These are phyloP conservation scores for Drosophila murphyi DNA, from an alignment of 1,140 invertebrate species.

Conservation along the genomic window DNA sequence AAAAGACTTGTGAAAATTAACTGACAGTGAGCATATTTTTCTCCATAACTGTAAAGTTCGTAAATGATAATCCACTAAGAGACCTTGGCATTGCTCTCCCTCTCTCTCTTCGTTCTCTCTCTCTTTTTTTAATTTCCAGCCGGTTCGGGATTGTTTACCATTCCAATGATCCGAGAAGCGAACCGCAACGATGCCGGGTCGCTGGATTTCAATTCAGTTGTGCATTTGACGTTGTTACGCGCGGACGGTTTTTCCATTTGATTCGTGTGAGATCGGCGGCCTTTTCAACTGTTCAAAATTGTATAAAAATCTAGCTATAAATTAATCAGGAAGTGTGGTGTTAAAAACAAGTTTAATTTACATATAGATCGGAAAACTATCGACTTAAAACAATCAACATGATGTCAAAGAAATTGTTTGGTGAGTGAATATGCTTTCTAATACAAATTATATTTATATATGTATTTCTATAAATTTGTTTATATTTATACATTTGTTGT, in stretches of 20 bases:
- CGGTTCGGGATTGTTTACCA: conserved; percentile 26
- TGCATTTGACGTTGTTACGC: conserved; percentile 38
- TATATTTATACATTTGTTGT: not conserved
- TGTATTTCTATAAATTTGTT: not conserved
- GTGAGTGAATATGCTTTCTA: conserved; percentile 43
- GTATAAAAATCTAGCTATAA: conserved; percentile 12
- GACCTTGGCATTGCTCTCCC: conserved; percentile 28
- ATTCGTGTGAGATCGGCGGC: conserved; percentile 38
- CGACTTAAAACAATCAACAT: conserved; percentile 32
- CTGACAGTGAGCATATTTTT: not conserved
- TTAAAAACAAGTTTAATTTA: conserved; percentile 24
- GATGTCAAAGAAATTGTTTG: conserved; percentile 52
- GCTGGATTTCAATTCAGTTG: conserved; percentile 43
- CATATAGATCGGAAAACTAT: conserved; percentile 13
- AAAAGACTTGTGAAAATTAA: not conserved
- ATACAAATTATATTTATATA: not conserved
- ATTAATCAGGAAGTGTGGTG: conserved; percentile 37
- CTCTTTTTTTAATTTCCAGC: not conserved
- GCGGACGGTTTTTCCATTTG: conserved; percentile 30
- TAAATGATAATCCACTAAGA: not conserved
- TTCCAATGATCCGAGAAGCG: conserved; percentile 3
- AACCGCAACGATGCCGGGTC: not conserved
- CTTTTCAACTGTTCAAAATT: conserved; percentile 16
- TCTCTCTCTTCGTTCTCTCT: not conserved
- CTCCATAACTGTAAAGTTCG: not conserved